These are phyloP conservation scores for Cerastoderma edule DNA, from an alignment of 2,888 invertebrate species.

Conservation along the genomic window DNA sequence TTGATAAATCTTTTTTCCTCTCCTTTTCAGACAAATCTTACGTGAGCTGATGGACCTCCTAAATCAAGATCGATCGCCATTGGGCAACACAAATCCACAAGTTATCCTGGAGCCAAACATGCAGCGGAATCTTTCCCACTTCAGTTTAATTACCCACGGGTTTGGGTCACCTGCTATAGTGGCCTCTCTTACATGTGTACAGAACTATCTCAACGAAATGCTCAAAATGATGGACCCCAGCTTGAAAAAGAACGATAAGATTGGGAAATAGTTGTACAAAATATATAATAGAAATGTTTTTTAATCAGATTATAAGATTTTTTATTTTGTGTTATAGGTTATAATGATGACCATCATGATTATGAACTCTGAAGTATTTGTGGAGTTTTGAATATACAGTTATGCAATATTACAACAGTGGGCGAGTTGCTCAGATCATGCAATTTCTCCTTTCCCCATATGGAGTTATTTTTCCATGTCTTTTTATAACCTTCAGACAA, in stretches of 20 bases:
- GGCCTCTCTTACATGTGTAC: slow-evolving; percentile 97
- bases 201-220: slow-evolving; percentile 98
- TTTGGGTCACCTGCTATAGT: slow-evolving; percentile 99
- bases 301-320: no score
- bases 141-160: slow-evolving; percentile 98
- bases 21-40: slow-evolving; percentile 90
- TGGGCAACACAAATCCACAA: slow-evolving; percentile 97
- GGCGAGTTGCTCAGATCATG: background rate
- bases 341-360: no score
- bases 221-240: slow-evolving; percentile 93
- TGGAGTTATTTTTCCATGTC: no score
- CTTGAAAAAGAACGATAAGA: slow-evolving; percentile 50
- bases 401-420: no score
- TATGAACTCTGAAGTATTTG: no score
- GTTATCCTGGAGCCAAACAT: slow-evolving; percentile 96
- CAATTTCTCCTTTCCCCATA: slow-evolving; percentile 3
- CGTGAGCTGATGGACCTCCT: slow-evolving; percentile 99
- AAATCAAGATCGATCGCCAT: slow-evolving; percentile 97
- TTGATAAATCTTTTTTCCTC: no score
- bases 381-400: no score
- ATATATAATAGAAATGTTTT: no score
- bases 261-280: slow-evolving; percentile 18
- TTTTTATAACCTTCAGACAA: no score
- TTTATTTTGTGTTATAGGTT: no score
- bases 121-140: slow-evolving; percentile 98